Percentiles rank a stretch among this genome's conserved stretches.
Conservation (phyloP, 2,888 invertebrate species). For the Lomographa bimaculata region DNA sequence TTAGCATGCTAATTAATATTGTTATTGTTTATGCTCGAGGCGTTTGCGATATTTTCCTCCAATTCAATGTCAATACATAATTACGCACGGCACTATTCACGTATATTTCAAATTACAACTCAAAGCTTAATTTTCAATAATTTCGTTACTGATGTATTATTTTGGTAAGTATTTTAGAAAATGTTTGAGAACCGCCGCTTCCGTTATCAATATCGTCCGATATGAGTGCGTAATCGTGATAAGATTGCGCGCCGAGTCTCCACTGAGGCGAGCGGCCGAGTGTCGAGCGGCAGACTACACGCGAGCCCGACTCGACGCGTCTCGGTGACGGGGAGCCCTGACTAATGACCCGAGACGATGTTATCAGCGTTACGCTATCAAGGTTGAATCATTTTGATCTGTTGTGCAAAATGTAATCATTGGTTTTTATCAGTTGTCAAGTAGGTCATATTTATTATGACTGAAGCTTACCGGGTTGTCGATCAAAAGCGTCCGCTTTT, state of each 20-base stretch:
- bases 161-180: too few species aligned
- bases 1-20: constrained; percentile 13
- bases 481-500: too few species aligned
- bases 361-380: constrained; percentile 1
- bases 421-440: constrained; percentile 22
- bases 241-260: constrained; percentile 26
- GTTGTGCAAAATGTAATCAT: neutral
- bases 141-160: too few species aligned
- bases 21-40: constrained; percentile 6
- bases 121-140: too few species aligned
- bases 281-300: constrained; percentile 5
- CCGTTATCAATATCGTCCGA: constrained; percentile 46
- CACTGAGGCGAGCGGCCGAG: too few species aligned
- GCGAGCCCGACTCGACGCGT: constrained; percentile 3
- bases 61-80: constrained; percentile 4
- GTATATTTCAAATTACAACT: too few species aligned
- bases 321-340: neutral
- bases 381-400: neutral
- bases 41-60: constrained; percentile 3
- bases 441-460: too few species aligned
- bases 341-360: neutral
- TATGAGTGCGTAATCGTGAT: constrained; percentile 37
- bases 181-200: constrained; percentile 48
- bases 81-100: constrained; percentile 20
- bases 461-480: too few species aligned